Conservation (phyloP, 1,140 invertebrate species). For the Laodelphax striatellus region DNA sequence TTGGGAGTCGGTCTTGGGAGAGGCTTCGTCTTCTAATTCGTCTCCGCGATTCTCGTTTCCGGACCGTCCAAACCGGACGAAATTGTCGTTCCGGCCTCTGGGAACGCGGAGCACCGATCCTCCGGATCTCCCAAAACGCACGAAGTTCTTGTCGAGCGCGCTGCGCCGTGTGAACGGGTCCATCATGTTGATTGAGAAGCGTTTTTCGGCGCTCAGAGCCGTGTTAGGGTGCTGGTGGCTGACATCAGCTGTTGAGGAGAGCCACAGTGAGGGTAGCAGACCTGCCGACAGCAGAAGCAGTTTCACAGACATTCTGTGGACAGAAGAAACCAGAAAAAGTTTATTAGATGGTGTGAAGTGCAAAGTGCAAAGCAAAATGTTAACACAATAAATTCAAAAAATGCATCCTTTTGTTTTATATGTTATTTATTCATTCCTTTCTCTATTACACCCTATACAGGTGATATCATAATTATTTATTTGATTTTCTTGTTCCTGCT, state of each 20-base stretch:
- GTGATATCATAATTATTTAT: too few relatives aligned
- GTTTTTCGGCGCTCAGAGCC: conserved; percentile 1
- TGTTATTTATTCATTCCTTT: too few relatives aligned
- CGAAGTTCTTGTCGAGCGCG: conserved; percentile 26
- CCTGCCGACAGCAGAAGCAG: background rate
- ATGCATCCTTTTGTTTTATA: too few relatives aligned
- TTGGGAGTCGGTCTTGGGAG: too few relatives aligned
- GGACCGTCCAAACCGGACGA: conserved; percentile 20
- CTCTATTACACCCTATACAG: too few relatives aligned
- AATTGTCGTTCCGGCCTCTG: conserved; percentile 14
- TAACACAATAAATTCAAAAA: too few relatives aligned
- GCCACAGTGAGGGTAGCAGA: background rate
- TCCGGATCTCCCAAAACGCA: conserved; percentile 23
- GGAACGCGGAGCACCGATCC: background rate
- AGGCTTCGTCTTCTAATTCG: background rate
- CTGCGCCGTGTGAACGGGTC: conserved; percentile 23
- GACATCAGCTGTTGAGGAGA: too few relatives aligned
- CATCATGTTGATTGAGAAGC: conserved; percentile 11
- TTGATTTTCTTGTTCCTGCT: too few relatives aligned
- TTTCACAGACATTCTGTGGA: background rate
- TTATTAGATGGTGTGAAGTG: too few relatives aligned
- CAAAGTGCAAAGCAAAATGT: too few relatives aligned
- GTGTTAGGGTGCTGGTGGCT: background rate
- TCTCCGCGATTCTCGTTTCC: too few relatives aligned
- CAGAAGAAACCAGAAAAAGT: too few relatives aligned